Percentiles rank a stretch among this genome's conserved stretches.
Conservation (phyloP, 2,797 vertebrate genomes). For the Labroides dimidiatus region DNA sequence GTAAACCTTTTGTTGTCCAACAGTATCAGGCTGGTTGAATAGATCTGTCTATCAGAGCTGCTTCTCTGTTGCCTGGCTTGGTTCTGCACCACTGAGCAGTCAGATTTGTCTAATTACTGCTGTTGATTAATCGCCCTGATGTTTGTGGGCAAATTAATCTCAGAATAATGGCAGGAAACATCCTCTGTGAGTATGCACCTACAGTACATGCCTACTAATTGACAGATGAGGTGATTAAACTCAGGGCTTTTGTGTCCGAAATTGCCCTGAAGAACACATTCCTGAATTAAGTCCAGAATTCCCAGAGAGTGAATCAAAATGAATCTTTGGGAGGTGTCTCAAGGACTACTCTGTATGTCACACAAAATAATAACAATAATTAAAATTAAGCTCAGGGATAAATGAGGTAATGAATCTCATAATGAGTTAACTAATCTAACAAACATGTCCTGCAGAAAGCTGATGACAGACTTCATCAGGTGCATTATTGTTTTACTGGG, state of each 20-base stretch:
- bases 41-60: conserved; percentile 63
- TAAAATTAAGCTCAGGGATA: not conserved
- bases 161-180: conserved; percentile 47
- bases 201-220: conserved; percentile 1
- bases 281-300: conserved; percentile 1
- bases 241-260: not conserved
- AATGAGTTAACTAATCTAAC: conserved; percentile 5
- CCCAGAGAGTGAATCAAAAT: not conserved
- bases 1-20: conserved; percentile 10
- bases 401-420: not conserved
- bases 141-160: conserved; percentile 73
- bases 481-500: not conserved
- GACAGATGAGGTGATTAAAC: conserved; percentile 2
- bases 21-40: conserved; percentile 16
- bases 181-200: conserved; percentile 26
- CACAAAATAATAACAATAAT: too few species aligned
- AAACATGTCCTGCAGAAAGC: not conserved
- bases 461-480: not conserved
- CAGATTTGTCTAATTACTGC: conserved; percentile 74
- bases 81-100: conserved; percentile 61
- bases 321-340: not conserved
- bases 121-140: conserved; percentile 71
- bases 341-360: not conserved
- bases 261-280: not conserved
- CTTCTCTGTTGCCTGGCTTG: conserved; percentile 52